Percentiles rank a stretch among this genome's conserved stretches.
Evolutionary conservation across 2,113 vertebrate genomes (phyloP).

Genomic region (Siniperca chuatsi): DNA sequence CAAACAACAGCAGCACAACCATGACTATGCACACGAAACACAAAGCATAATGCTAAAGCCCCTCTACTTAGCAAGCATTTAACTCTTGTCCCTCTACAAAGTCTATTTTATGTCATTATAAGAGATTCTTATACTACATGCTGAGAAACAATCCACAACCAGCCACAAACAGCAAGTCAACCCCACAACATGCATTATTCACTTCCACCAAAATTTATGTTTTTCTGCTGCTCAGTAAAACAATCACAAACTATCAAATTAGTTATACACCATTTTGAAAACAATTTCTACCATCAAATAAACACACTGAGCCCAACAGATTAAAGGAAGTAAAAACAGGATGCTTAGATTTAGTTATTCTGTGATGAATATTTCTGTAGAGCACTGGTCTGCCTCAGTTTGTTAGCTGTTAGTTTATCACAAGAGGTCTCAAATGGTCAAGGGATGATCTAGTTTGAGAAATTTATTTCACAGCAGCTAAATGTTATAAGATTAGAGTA

Average conservation of each 20-base stretch:
- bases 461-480: not conserved
- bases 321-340: not conserved
- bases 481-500: not conserved
- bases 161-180: not conserved
- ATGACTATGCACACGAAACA: not conserved
- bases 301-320: not conserved
- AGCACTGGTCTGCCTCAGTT: not conserved
- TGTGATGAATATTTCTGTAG: slow-evolving; percentile 22
- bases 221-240: slow-evolving; percentile 18
- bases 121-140: not conserved
- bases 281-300: slow-evolving; percentile 3
- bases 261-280: slow-evolving; percentile 11
- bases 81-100: slow-evolving; percentile 6
- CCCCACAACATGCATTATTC: slow-evolving; percentile 1
- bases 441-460: not conserved
- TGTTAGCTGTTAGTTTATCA: slow-evolving; percentile 16
- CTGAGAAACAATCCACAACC: not conserved
- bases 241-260: slow-evolving; percentile 19
- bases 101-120: not conserved
- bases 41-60: not conserved
- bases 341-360: slow-evolving; percentile 2
- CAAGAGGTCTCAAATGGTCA: not conserved
- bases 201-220: not conserved
- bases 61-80: slow-evolving; percentile 1
- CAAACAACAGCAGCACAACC: not conserved